Base-by-base conservation (phyloP, 2,797 vertebrate genomes). In the Xiphophorus birchmanni region DNA sequence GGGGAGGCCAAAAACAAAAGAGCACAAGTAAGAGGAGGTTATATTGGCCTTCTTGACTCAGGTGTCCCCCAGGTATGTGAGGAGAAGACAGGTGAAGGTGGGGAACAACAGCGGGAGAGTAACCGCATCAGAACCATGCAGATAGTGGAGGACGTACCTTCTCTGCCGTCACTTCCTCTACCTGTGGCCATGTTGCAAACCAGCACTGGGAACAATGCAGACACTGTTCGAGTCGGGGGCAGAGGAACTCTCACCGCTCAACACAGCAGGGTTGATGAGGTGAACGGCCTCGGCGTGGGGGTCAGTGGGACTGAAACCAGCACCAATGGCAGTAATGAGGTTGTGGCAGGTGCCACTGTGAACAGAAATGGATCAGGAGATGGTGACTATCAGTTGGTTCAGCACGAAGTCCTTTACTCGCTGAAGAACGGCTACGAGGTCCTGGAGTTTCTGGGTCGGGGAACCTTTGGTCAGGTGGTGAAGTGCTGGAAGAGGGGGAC, bases 401-500 rank as follows among this genome's bases (percentile, higher is more conserved):
- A 98, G 90, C 97, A 99, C 0, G 98, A 99, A 93, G 97, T 99
- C 63, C 90, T 99, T 85, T 98, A 97, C 90, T 99, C 98, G 0
- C 85, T 97, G 94, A 99, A 99, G 93, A 98, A 97, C 91, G 98
- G 96, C 52, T 99, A 99, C 0, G 98, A 99, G 92, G 98, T 99
- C 74, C 93, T 99, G 77, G 98, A 99, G 94, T 99, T 99, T 92
- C 95, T 99, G 85, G 98, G 98, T 56, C 96, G 98, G 42, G 98
- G 98, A 76, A 99, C 98, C 75, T 99, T 99, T 42, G 98, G 98
- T 47, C 98, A 99, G 92, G 98, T 99, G 37, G 98, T 98, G 74
- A 99, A 99, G 90, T 98, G 98, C 95, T 99, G 98, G 98, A 99
- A 98, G 88, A 97, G 97, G 78, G 98, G 97, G 88, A 98, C 98